A percentile compares a stretch with the other conserved stretches of the same genome.
Conservation (phyloP, 2,113 vertebrate genomes). For the Alces alces region DNA sequence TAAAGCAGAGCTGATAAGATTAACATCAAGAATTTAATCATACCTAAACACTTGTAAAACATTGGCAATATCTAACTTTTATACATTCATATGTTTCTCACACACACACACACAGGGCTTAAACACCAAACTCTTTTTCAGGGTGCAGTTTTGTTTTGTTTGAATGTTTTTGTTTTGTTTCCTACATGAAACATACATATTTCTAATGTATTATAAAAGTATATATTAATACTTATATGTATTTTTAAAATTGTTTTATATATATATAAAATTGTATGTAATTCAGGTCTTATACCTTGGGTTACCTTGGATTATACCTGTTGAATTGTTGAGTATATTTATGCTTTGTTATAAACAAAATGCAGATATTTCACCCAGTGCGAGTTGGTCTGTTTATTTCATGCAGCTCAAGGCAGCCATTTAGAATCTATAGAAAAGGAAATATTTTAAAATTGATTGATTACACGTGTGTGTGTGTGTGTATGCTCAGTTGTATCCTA, state of each 20-base stretch:
- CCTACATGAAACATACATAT: background rate
- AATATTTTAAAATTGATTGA: background rate
- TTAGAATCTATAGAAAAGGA: background rate
- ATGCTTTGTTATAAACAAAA: background rate
- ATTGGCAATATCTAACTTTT: background rate
- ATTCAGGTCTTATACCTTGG: background rate
- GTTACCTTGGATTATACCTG: background rate
- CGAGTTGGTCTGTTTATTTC: background rate
- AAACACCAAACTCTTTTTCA: background rate
- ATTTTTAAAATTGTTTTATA: background rate
- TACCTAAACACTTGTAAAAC: background rate
- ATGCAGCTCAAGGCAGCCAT: background rate
- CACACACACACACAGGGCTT: background rate
- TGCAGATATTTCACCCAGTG: background rate
- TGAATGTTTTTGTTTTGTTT: conserved; percentile 1
- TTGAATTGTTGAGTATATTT: background rate
- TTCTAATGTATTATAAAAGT: background rate
- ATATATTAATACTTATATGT: background rate
- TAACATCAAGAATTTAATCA: background rate
- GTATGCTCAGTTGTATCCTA: background rate
- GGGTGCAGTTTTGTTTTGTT: background rate
- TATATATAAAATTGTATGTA: background rate
- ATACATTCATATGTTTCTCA: background rate
- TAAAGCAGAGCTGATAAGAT: background rate
- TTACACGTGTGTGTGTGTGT: background rate